Evolutionary conservation across 2,113 vertebrate genomes (phyloP).

Genomic region (Dromaius novaehollandiae): DNA sequence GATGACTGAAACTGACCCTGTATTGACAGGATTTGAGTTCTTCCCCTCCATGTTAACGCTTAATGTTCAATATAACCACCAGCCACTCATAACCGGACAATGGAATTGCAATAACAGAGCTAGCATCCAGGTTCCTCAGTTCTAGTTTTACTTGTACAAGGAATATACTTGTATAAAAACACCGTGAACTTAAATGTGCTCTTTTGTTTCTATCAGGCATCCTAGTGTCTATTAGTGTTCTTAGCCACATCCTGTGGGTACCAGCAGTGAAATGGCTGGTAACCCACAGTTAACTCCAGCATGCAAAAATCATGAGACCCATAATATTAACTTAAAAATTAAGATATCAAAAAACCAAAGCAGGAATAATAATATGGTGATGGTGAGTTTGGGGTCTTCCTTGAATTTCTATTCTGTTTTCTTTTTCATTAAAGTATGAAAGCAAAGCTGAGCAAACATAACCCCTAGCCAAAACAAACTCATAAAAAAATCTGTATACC

Average conservation of each 20-base stretch:
- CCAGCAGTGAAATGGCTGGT: background rate
- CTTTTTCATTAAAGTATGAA: background rate
- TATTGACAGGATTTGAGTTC: background rate
- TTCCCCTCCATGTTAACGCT: background rate
- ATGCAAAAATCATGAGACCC: background rate
- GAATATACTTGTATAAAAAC: background rate
- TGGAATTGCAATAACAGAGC: background rate
- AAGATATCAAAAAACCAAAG: background rate
- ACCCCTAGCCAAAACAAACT: background rate
- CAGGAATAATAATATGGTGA: background rate
- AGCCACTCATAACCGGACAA: rapidly evolving
- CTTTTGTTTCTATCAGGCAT: background rate
- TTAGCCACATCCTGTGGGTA: background rate
- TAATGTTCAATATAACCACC: background rate
- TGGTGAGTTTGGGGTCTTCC: background rate
- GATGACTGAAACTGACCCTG: background rate
- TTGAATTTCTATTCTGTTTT: background rate
- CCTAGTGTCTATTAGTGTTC: background rate
- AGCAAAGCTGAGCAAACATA: background rate
- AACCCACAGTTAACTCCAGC: background rate
- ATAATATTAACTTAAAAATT: background rate
- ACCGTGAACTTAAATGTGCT: rapidly evolving
- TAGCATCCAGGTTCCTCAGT: background rate
- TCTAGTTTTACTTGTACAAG: background rate
- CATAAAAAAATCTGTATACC: background rate